Evolutionary conservation across 2,113 vertebrate genomes (phyloP), one percentile per base, ranked within the genome.

Genomic region (Syngnathoides biaculeatus): DNA sequence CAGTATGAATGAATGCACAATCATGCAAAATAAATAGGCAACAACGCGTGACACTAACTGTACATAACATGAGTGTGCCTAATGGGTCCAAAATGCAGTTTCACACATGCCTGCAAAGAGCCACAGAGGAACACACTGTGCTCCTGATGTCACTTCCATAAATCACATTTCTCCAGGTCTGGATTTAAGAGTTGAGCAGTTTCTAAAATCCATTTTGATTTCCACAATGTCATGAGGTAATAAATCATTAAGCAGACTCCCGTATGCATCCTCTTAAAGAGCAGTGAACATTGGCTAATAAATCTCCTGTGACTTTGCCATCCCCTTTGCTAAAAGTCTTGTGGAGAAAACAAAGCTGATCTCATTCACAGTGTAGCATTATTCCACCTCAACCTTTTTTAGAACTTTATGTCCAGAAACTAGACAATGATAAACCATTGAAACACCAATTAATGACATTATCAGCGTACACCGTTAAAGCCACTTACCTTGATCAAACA

Each of bases 151-250:
- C 73, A 83, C 73, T 74, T 79, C 78, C 83, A 89, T 89, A 86
- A 89, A 90, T 89, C 89, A 87, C 70, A 67, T 76, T 86, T 72
- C 62, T 81, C 63, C 70, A 67, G 77, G 65, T 84, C 81, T 71
- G 78, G 77, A 82, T 87, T 88, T 86, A 80, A 84, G 79, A 88
- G 73, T 84, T 69, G 74, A 84, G 74, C 76, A 77, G 69, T 88
- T 85, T 84, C 84, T 84, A 83, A 88, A 89, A 90, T 88, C 85
- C 81, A 88, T 90, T 89, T 85, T 88, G 89, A 89, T 87, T 88
- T 84, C 75, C 76, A 85, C 75, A 45, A 79, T 78, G 84, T 79
- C 79, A 67, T 13, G 26, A 64, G 68, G 83, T 73, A 78, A 89
- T 89, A 87, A 89, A 90, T 90, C 87, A 90, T 86, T 87, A 84